phyloP scores from a whole-genome alignment of 2,113 vertebrate genomes.

The Cyanoderma ruficeps region DNA sequence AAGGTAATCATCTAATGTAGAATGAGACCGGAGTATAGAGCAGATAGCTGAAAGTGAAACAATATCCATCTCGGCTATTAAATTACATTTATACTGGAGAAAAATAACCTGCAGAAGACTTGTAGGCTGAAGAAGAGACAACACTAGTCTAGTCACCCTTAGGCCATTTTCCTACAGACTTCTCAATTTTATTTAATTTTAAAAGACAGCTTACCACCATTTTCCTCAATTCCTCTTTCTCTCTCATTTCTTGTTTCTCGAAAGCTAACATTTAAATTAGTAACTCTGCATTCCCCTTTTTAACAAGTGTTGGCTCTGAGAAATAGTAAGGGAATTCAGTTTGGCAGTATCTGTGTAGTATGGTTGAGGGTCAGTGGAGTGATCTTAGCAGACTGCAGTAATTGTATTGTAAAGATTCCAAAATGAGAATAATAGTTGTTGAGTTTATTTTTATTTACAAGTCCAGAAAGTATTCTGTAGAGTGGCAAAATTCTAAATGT shows the following conservation, averaged over 20 bases:
- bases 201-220: neutral
- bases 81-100: neutral
- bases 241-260: neutral
- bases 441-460: neutral
- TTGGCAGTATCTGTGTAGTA: neutral
- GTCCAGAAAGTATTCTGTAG: neutral
- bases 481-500: neutral
- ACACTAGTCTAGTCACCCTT: neutral
- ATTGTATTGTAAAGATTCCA: slow-evolving; percentile 30
- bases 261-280: slow-evolving; percentile 8
- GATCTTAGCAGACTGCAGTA: neutral
- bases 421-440: neutral
- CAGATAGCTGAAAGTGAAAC: slow-evolving; percentile 50
- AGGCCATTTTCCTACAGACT: neutral
- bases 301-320: neutral
- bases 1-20: slow-evolving; percentile 65
- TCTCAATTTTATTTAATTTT: neutral
- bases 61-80: neutral
- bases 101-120: neutral
- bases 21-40: slow-evolving; percentile 35
- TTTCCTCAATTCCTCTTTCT: neutral
- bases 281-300: neutral
- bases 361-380: neutral
- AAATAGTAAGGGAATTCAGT: neutral
- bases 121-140: neutral